These are phyloP conservation scores for Limonius californicus DNA, from an alignment of 1,140 invertebrate genomes.

Conservation along the genomic window DNA sequence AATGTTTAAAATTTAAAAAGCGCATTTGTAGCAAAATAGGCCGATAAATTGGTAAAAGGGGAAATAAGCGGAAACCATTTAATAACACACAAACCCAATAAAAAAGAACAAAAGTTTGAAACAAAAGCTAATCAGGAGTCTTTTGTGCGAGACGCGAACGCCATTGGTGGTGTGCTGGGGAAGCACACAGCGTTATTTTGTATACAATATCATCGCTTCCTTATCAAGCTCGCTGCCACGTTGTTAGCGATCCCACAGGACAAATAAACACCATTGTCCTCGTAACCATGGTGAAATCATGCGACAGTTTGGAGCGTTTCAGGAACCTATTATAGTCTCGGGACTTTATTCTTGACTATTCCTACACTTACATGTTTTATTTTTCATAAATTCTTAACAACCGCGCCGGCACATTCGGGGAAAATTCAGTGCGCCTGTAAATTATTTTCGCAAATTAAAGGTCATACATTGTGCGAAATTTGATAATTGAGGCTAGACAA, in stretches of 20 bases:
- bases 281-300: constrained; percentile 49
- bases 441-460: too few relatives aligned
- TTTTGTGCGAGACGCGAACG: constrained; percentile 15
- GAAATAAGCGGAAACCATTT: constrained; percentile 10
- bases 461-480: too few relatives aligned
- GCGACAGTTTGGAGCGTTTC: constrained; percentile 43
- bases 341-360: constrained; percentile 29
- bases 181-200: constrained; percentile 35
- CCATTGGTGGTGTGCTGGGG: constrained; percentile 5
- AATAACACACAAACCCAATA: constrained; percentile 13
- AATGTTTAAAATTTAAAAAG: not conserved
- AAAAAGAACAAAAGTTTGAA: constrained; percentile 21
- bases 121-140: constrained; percentile 23
- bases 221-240: constrained; percentile 46
- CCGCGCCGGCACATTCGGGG: too few relatives aligned
- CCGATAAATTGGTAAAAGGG: not conserved
- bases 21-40: not conserved
- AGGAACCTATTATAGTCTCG: constrained; percentile 30
- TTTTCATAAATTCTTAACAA: constrained; percentile 8
- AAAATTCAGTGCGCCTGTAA: too few relatives aligned
- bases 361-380: constrained; percentile 9
- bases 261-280: constrained; percentile 50
- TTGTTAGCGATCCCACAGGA: constrained; percentile 49
- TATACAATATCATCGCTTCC: constrained; percentile 46
- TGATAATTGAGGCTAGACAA: too few relatives aligned